A percentile compares a stretch with the other conserved stretches of the same genome.
Evolutionary conservation across 2,888 invertebrate genomes (phyloP).

Genomic region (Lissonota sp.): DNA sequence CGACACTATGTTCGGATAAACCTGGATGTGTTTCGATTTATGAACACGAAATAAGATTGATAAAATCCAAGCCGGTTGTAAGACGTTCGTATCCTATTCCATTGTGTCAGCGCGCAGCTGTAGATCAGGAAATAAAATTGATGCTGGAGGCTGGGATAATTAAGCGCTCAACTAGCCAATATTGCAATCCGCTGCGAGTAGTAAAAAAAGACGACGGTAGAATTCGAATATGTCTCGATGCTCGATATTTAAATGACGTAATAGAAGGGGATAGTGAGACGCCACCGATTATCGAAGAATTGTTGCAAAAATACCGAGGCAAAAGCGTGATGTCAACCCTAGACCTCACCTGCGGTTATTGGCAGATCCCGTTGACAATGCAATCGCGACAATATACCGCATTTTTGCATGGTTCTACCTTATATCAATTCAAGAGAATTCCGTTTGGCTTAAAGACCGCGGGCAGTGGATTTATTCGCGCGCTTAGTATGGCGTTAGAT

Average conservation of each 20-base stretch:
- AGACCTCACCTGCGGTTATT: conserved; percentile 70
- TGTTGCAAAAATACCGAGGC: conserved; percentile 69
- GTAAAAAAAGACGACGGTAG: conserved; percentile 73
- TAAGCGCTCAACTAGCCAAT: conserved; percentile 70
- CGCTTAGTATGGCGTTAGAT: conserved; percentile 68
- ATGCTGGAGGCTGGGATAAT: conserved; percentile 74
- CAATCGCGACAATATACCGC: conserved; percentile 65
- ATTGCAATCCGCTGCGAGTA: conserved; percentile 74
- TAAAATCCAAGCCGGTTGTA: conserved; percentile 64
- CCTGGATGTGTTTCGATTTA: conserved; percentile 66
- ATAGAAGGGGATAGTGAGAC: conserved; percentile 73
- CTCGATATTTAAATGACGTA: conserved; percentile 71
- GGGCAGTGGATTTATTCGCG: conserved; percentile 53
- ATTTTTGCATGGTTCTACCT: conserved; percentile 64
- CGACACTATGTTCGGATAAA: conserved; percentile 61
- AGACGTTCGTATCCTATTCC: conserved; percentile 73
- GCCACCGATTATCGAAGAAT: conserved; percentile 64
- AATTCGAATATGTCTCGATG: conserved; percentile 76
- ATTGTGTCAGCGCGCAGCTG: conserved; percentile 67
- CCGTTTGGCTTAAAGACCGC: conserved; percentile 74
- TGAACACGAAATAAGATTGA: conserved; percentile 68
- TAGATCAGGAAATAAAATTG: conserved; percentile 70
- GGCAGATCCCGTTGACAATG: conserved; percentile 68
- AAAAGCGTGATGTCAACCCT: conserved; percentile 60
- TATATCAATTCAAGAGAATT: conserved; percentile 72